A percentile compares a stretch with the other conserved stretches of the same genome.
These are phyloP conservation scores for Montipora efflorescens DNA, from an alignment of 64 coral and sea anemone species.

Conservation along the genomic window DNA sequence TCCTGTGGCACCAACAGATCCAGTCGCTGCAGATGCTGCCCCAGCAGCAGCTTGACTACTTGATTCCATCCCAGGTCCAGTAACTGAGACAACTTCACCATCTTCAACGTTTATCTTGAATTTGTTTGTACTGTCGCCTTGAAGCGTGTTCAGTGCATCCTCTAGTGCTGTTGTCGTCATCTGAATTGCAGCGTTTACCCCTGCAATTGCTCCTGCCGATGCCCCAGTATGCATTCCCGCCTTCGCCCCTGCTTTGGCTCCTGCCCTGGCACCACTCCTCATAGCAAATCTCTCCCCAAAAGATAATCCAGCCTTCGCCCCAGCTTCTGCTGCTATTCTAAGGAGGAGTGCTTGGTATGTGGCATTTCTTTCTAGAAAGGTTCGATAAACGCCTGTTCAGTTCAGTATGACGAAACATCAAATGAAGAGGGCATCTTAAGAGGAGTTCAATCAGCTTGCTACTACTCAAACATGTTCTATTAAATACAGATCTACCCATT, in stretches of 20 bases:
- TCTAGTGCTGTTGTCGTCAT: constrained; percentile 19
- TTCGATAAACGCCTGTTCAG: neutral
- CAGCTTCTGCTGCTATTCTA: constrained; percentile 32
- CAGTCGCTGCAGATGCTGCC: neutral
- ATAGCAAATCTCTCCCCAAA: constrained; percentile 7
- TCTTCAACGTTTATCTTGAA: constrained; percentile 7
- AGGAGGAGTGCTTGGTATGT: constrained; percentile 15
- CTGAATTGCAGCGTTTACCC: constrained; percentile 45
- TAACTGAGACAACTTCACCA: neutral
- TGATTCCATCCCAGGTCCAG: neutral
- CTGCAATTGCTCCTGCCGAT: constrained; percentile 68
- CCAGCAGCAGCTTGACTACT: neutral
- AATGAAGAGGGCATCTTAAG: no score
- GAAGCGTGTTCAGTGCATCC: constrained; percentile 29
- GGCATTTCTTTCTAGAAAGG: neutral
- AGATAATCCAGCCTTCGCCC: constrained; percentile 43
- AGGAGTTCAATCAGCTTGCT: no score
- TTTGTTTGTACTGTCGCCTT: neutral
- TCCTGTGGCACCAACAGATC: neutral
- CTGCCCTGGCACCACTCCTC: constrained; percentile 50
- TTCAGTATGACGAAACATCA: neutral
- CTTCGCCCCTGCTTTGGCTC: constrained; percentile 60
- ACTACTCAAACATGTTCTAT: no score
- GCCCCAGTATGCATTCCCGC: constrained; percentile 65
- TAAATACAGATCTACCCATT: no score